Base-by-base conservation (phyloP, 2,113 vertebrate genomes). In the Cyprinodon brontotheroides region DNA sequence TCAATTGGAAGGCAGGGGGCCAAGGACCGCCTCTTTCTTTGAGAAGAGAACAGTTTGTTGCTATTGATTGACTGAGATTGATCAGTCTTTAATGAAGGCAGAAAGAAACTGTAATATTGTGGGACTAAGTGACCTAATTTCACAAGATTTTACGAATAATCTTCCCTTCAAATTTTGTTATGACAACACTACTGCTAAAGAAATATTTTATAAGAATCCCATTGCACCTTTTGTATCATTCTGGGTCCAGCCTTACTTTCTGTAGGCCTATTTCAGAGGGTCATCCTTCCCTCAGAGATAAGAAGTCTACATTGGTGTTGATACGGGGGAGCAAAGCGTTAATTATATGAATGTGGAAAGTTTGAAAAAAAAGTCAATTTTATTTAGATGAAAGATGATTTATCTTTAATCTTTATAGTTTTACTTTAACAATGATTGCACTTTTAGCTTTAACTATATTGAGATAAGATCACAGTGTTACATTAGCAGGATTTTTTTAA, bases 71-170 rank as follows among this genome's bases (percentile, higher is more conserved):
- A 4, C 68, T 45, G 48, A 65, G 29, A 76, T 53, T 40, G 80
- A 74, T 86, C 84, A 47, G 29, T 83, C 78, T 65, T 70, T 75
- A 80, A 73, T 77, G 50, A 63, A 50, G 41, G 43, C 77, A 73
- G 63, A 59, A 13, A 80, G 83, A 81, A 5, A 60, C 48, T 68
- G 37, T 77, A 71, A 13, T 77, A 79, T 70, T 71, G 47, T 74
- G 73, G 4, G 63, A 73, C 64, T 75, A 22, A 57, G 63, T 85
- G 65, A 60, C 38, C 20, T 61, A 37, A 62, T 76, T 65, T 66
- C 7, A 12, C 60, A 70, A 69, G 61, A 64, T 38, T 68, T 0
- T 1, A 36, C 38, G 61, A 15, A 65, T 70, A 72, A 59, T 65
- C 20, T n/a, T 47, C 61, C 37, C 47, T 65, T 50, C 1, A 29